phyloP scores from a whole-genome alignment of 2,888 invertebrate genomes.

The Melinaea marsaeus region DNA sequence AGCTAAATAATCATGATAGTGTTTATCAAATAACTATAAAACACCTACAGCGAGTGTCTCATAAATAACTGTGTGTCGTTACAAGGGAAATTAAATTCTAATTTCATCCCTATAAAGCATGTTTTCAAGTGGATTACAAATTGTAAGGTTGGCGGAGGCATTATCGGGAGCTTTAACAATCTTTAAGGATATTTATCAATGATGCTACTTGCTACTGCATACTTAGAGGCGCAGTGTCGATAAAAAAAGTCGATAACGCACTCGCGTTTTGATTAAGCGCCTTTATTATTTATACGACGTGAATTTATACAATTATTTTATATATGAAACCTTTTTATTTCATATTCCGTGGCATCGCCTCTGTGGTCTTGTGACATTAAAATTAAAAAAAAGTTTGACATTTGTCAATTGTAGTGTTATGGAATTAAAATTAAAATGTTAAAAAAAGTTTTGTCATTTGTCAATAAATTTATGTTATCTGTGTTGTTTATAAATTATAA shows the following conservation, averaged over 20 bases:
- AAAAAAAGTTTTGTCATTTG: too few relatives aligned
- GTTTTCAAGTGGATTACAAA: constrained; percentile 37
- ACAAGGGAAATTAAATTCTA: constrained; percentile 39
- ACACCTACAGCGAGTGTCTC: constrained; percentile 64
- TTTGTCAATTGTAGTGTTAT: too few relatives aligned
- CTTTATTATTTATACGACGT: not conserved
- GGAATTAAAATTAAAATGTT: too few relatives aligned
- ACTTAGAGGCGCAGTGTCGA: constrained; percentile 42
- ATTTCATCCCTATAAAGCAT: constrained; percentile 32
- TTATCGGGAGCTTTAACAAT: constrained; percentile 73
- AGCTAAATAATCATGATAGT: constrained; percentile 74
- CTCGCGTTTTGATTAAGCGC: constrained; percentile 8
- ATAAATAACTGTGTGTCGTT: constrained; percentile 63
- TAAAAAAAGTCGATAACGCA: constrained; percentile 20
- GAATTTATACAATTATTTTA: not conserved
- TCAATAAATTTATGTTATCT: too few relatives aligned
- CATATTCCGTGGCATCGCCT: too few relatives aligned
- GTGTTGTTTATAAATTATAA: too few relatives aligned
- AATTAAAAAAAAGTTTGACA: too few relatives aligned
- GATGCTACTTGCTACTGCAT: constrained; percentile 75
- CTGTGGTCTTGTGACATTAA: too few relatives aligned
- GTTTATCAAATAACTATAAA: constrained; percentile 77
- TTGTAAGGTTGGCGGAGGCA: constrained; percentile 65
- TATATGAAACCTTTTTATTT: not conserved
- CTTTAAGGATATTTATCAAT: constrained; percentile 76